Percentiles rank a stretch among this genome's conserved stretches.
Evolutionary conservation across 2,113 vertebrate genomes (phyloP).

Genomic region (Furnarius figulus): DNA sequence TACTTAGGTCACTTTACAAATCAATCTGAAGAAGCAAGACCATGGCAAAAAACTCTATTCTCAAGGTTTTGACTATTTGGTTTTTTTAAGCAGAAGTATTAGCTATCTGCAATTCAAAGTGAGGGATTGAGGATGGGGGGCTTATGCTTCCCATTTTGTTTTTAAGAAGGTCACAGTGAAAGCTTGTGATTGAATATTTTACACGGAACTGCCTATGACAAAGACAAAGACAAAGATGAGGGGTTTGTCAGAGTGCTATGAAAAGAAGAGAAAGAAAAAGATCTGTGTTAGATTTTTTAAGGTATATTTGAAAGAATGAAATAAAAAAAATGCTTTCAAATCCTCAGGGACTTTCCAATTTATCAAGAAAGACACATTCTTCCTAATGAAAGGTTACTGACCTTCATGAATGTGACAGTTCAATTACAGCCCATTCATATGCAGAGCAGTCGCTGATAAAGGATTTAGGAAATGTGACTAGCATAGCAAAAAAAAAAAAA

Average conservation of each 20-base stretch:
- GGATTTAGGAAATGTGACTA: slow-evolving; percentile 81
- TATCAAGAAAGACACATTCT: slow-evolving; percentile 85
- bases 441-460: slow-evolving; percentile 81
- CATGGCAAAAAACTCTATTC: not conserved
- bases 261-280: slow-evolving; percentile 41
- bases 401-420: slow-evolving; percentile 85
- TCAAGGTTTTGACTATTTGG: not conserved
- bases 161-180: slow-evolving; percentile 61
- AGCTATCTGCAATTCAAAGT: slow-evolving; percentile 34
- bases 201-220: slow-evolving; percentile 36
- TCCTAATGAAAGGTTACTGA: slow-evolving; percentile 87
- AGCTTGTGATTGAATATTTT: slow-evolving; percentile 59
- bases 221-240: slow-evolving; percentile 58
- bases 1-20: not conserved
- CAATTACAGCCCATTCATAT: slow-evolving; percentile 85
- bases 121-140: not conserved
- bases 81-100: not conserved
- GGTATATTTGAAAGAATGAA: slow-evolving; percentile 69
- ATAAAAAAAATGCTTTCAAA: slow-evolving; percentile 75
- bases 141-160: slow-evolving; percentile 37
- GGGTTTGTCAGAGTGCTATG: slow-evolving; percentile 28
- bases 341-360: slow-evolving; percentile 81
- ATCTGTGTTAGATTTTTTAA: slow-evolving; percentile 71
- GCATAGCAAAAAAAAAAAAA: slow-evolving; percentile 73
- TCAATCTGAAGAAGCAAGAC: not conserved